phyloP scores from a whole-genome alignment of 92 coral and sea anemone species.

The Pocillopora meandrina region DNA sequence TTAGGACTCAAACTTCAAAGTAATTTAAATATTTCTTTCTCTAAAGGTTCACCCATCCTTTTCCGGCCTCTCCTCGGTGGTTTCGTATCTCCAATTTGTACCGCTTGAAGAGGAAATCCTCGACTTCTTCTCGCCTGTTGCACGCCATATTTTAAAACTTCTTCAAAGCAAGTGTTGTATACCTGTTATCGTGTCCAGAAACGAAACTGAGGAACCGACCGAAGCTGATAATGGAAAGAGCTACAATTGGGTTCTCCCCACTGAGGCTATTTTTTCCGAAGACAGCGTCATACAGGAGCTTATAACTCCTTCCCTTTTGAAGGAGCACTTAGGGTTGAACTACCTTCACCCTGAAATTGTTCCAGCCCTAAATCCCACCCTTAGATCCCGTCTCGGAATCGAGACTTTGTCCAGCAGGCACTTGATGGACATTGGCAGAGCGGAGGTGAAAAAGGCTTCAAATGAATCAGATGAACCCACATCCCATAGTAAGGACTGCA shows the following conservation, averaged over 20 bases:
- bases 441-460: conserved; percentile 46
- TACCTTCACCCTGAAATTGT: conserved; percentile 76
- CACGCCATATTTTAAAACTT: conserved; percentile 68
- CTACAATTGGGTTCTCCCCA: conserved; percentile 75
- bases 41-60: conserved; percentile 71
- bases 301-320: conserved; percentile 62
- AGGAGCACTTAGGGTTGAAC: conserved; percentile 68
- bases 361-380: conserved; percentile 74
- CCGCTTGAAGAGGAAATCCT: conserved; percentile 90
- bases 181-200: conserved; percentile 49
- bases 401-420: conserved; percentile 77
- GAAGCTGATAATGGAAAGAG: conserved; percentile 1
- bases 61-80: conserved; percentile 72
- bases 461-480: background rate
- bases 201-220: conserved; percentile 1
- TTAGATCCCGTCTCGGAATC: conserved; percentile 78
- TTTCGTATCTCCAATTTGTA: conserved; percentile 77
- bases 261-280: conserved; percentile 73
- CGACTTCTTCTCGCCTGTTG: conserved; percentile 89
- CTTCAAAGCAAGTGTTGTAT: conserved; percentile 77
- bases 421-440: conserved; percentile 78
- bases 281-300: conserved; percentile 53
- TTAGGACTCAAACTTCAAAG: too few relatives aligned
- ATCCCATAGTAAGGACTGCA: background rate
- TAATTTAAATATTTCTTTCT: background rate